Conservation (phyloP, 2,797 vertebrate genomes). For the Cossypha dichroa region DNA sequence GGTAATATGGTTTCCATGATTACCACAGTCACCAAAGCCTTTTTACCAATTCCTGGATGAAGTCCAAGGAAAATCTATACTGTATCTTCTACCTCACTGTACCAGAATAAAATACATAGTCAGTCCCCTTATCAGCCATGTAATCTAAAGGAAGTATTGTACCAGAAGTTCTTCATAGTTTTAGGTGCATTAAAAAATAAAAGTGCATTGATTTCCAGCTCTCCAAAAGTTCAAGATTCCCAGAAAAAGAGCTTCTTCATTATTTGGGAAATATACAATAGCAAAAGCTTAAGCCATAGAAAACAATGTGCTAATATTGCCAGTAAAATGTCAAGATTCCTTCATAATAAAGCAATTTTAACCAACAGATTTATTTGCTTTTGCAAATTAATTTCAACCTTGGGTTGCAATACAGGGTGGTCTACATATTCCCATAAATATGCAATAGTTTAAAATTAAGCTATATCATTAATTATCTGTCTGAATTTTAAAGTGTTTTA, state of each 20-base stretch:
- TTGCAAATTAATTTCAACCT: not conserved
- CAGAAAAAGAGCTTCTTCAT: not conserved
- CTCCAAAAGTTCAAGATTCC: not conserved
- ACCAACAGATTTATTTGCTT: not conserved
- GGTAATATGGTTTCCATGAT: not conserved
- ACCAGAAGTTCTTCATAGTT: not conserved
- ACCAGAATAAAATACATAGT: not conserved
- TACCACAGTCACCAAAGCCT: not conserved
- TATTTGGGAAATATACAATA: not conserved
- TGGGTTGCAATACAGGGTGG: not conserved
- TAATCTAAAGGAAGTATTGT: not conserved
- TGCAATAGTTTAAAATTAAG: not conserved
- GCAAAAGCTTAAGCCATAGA: not conserved
- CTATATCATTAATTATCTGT: not conserved
- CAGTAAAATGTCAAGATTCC: not conserved
- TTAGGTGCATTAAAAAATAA: not conserved
- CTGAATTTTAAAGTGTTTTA: not conserved
- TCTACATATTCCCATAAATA: not conserved
- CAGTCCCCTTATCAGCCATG: not conserved
- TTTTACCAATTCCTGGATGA: not conserved
- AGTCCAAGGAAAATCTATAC: not conserved
- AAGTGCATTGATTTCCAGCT: not conserved
- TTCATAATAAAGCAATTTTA: not conserved
- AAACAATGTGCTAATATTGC: not conserved
- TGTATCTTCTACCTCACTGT: not conserved